Percentiles rank a stretch among this genome's conserved stretches.
Evolutionary conservation across 1,140 invertebrate species (phyloP).

Genomic region (Aphis craccivora): DNA sequence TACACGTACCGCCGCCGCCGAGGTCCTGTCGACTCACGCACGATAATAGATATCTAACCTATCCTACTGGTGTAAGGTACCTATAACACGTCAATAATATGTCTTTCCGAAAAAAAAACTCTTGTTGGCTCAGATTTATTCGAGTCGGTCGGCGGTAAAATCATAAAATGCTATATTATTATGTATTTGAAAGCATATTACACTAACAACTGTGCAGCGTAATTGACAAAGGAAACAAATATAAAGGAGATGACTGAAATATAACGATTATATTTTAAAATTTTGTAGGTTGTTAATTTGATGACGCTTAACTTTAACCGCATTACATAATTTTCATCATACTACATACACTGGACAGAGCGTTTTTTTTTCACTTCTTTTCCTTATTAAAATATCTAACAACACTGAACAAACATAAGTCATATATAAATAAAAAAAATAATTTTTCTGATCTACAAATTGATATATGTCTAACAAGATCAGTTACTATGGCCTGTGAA

Average conservation of each 20-base stretch:
- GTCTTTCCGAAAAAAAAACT: not conserved
- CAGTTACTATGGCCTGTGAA: not conserved
- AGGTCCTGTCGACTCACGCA: not conserved
- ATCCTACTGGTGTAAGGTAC: not conserved
- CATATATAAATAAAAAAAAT: not conserved
- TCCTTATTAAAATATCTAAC: not conserved
- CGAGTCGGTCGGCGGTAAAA: not conserved
- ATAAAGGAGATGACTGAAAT: not conserved
- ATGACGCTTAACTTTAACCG: no score
- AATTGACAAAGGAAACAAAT: not conserved
- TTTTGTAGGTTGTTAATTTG: not conserved
- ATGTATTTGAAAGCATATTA: not conserved
- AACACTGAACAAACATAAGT: no score
- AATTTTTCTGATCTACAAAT: not conserved
- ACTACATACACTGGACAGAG: not conserved
- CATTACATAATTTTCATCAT: no score
- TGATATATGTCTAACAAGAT: not conserved
- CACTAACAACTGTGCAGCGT: not conserved
- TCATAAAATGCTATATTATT: not conserved
- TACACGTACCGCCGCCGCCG: not conserved
- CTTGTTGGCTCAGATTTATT: not conserved
- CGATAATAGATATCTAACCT: conserved; percentile 11
- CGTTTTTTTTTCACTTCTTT: not conserved
- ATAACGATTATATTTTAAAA: not conserved
- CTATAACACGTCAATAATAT: not conserved